These are phyloP conservation scores for Cheilosia grossa DNA, from an alignment of 2,888 invertebrate genomes.

Conservation along the genomic window DNA sequence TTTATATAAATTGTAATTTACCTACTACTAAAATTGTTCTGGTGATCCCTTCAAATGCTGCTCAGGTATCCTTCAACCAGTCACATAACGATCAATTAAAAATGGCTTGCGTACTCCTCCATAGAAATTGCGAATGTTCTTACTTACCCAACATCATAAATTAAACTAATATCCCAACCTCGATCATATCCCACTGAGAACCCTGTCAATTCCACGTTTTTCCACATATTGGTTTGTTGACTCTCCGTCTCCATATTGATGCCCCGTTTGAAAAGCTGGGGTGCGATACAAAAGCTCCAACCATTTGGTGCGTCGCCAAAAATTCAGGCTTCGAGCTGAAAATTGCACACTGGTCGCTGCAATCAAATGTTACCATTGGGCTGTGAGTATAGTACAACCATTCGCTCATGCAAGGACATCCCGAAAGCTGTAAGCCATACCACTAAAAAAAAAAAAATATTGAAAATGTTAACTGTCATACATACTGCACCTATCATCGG, in stretches of 20 bases:
- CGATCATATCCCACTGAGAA: slow-evolving; percentile 2
- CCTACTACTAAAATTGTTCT: not conserved
- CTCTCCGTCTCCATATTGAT: not conserved
- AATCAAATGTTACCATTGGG: slow-evolving; percentile 31
- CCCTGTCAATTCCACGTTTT: slow-evolving; percentile 13
- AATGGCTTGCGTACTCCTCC: not conserved
- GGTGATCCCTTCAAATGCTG: too few relatives aligned
- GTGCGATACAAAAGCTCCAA: slow-evolving; percentile 42
- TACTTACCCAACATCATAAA: slow-evolving; percentile 24
- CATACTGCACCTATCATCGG: slow-evolving; percentile 33
- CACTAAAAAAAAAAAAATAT: not conserved
- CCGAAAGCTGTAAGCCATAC: slow-evolving; percentile 26
- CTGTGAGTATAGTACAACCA: slow-evolving; percentile 4
- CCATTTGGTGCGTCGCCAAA: slow-evolving; percentile 62
- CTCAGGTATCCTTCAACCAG: not conserved
- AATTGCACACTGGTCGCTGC: slow-evolving; percentile 7
- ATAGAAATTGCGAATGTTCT: not conserved
- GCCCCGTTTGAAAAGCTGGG: slow-evolving; percentile 35
- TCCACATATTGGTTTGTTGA: slow-evolving; percentile 7
- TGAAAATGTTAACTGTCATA: slow-evolving; percentile 41
- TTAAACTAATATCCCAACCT: not conserved
- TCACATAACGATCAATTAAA: not conserved
- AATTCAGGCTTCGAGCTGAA: slow-evolving; percentile 41
- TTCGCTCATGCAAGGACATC: slow-evolving; percentile 51
- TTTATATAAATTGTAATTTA: too few relatives aligned